Evolutionary conservation across 2,113 vertebrate species (phyloP), one percentile per base, ranked within the genome.

Genomic region (Actinemys pallida): DNA sequence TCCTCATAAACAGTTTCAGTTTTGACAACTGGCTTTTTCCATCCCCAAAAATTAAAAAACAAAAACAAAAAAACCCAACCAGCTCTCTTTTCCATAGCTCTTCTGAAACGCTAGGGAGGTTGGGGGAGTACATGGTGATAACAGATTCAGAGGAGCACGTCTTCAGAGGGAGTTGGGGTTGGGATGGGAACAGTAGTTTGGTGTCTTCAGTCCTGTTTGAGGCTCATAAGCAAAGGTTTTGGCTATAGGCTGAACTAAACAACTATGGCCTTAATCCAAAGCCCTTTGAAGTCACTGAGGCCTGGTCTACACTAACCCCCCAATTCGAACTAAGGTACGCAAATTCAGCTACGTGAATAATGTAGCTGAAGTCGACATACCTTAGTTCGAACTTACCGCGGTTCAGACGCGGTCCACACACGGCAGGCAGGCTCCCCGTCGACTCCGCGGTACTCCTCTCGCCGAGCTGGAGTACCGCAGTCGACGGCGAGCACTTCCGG

Each of bases 11-110:
- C 45, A 14, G 56, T 53, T 93, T 90, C 72, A 88, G 11, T 50
- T 79, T 89, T 84, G 86, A 84, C 76, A 49, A 93, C 88, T 83
- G 88, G 49, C 49, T 53, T 92, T 91, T 92, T 89, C 35, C 53
- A 84, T 45, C 45, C 45, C 4, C 1, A 93, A 69, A 81, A 19
- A 5, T 17, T 25, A 83, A 79, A 72, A 83, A 12, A 20, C 53
- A 54, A 54, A 31, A 6, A 69, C 8, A 24, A 10, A 24, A 24
- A 24, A 3, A 2, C 22, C 39, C n/a, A 45, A 25, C 22, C 22
- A 42, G 39, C 19, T 85, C 19, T 85, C 59, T 85, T 52, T 42
- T n/a, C 52, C 93, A n/a, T n/a, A 76, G 22, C 53, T 90, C 25
- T 57, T 94, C 88, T 90, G 82, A 93, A 94, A 81, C 0, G 52